Conservation (phyloP, 35 echinoderm and acorn worm genomes). For the Apostichopus parvimensis region DNA sequence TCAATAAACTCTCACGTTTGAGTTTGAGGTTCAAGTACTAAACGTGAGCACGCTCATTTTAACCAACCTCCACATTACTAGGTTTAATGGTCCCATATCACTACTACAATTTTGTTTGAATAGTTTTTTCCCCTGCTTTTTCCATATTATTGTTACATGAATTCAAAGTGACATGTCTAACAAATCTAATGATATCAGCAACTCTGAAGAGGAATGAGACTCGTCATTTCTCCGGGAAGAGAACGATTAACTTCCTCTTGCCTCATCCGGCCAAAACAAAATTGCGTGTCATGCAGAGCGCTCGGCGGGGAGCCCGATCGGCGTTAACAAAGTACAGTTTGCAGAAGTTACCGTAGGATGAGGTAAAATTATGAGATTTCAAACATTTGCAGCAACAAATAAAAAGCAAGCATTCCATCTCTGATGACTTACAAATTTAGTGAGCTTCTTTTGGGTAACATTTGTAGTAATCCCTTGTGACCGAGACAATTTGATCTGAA, state of each 20-base stretch:
- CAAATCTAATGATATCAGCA: constrained; percentile 28
- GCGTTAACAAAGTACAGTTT: background rate
- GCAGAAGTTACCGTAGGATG: background rate
- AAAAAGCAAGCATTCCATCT: background rate
- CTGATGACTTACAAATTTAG: background rate
- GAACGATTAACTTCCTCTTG: background rate
- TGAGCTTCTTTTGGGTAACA: background rate
- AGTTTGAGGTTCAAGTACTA: no score
- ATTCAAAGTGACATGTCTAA: constrained; percentile 27
- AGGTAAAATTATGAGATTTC: background rate
- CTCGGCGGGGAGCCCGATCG: background rate
- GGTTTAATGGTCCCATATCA: background rate
- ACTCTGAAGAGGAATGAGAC: background rate
- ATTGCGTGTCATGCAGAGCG: background rate
- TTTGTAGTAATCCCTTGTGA: constrained; percentile 13
- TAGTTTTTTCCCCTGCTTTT: background rate
- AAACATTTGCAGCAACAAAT: no score
- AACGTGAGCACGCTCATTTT: background rate
- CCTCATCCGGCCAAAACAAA: background rate
- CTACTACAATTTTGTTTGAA: background rate
- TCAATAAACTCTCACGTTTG: no score
- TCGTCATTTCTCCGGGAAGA: background rate
- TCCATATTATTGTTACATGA: constrained; percentile 23
- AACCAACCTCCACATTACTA: background rate
- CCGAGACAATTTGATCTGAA: background rate